A percentile compares a stretch with the other conserved stretches of the same genome.
These are phyloP conservation scores for Ivindomyrus marchei DNA, from an alignment of 2,113 vertebrate genomes.

Conservation along the genomic window DNA sequence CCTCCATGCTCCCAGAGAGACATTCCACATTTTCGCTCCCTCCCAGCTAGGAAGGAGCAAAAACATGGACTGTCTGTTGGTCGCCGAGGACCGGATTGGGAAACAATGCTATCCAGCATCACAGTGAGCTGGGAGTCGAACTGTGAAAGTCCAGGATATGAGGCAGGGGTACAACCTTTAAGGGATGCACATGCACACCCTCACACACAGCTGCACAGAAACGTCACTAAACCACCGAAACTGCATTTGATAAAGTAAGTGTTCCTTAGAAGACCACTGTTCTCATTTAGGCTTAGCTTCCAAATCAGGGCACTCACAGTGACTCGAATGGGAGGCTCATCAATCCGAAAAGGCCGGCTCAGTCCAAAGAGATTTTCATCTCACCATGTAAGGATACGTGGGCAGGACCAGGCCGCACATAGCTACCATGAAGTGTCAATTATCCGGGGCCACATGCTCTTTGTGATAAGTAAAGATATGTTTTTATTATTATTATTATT, in stretches of 20 bases:
- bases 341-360: neutral
- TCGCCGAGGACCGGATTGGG: neutral
- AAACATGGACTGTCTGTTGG: neutral
- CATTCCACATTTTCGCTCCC: neutral
- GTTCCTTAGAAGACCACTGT: neutral
- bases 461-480: neutral
- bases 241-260: neutral
- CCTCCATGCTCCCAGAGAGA: neutral
- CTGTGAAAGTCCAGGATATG: neutral
- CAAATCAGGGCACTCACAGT: neutral
- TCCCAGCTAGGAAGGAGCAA: neutral
- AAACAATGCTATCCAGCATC: neutral
- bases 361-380: neutral
- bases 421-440: neutral
- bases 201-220: neutral
- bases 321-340: neutral
- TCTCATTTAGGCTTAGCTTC: neutral
- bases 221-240: neutral
- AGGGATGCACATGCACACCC: neutral
- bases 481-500: neutral
- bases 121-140: neutral
- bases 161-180: neutral
- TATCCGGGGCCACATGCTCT: neutral
- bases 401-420: neutral
- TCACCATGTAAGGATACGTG: neutral